A percentile compares a stretch with the other conserved stretches of the same genome.
These are phyloP conservation scores for Panonychus citri DNA, from an alignment of 1,140 invertebrate genomes.

Conservation along the genomic window DNA sequence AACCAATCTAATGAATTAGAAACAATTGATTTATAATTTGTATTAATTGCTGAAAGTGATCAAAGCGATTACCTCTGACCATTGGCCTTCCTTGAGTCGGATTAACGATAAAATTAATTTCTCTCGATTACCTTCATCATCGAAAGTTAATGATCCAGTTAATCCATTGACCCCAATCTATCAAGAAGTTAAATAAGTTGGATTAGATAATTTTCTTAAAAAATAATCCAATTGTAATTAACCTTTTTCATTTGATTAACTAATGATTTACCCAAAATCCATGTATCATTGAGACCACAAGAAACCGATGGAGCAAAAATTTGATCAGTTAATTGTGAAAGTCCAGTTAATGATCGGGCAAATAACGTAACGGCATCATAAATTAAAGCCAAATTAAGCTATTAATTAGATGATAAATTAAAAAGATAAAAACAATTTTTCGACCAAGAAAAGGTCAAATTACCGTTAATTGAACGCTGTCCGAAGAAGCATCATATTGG, in stretches of 20 bases:
- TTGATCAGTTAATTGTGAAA: background rate
- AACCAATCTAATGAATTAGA: background rate
- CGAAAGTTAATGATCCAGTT: slow-evolving; percentile 68
- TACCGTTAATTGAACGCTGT: background rate
- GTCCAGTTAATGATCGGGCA: background rate
- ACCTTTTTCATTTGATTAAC: slow-evolving; percentile 2
- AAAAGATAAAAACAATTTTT: background rate
- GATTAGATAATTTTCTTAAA: background rate
- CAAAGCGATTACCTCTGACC: background rate
- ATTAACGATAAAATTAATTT: slow-evolving; percentile 38
- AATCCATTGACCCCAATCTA: slow-evolving; percentile 74
- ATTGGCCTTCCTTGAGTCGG: background rate
- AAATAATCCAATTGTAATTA: background rate
- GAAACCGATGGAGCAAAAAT: background rate
- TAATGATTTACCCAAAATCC: background rate
- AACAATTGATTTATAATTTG: slow-evolving; percentile 34
- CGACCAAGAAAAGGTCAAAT: slow-evolving; percentile 18
- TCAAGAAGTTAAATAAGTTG: slow-evolving; percentile 49
- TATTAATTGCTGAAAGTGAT: slow-evolving; percentile 52
- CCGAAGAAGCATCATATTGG: too few species aligned
- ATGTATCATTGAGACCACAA: background rate
- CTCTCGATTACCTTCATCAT: slow-evolving; percentile 52
- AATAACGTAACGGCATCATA: slow-evolving; percentile 1
- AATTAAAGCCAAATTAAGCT: background rate
- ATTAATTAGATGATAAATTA: background rate